Percentiles rank a stretch among this genome's conserved stretches.
phyloP scores from a whole-genome alignment of 2,888 invertebrate genomes.

The Lucinisca nassula region DNA sequence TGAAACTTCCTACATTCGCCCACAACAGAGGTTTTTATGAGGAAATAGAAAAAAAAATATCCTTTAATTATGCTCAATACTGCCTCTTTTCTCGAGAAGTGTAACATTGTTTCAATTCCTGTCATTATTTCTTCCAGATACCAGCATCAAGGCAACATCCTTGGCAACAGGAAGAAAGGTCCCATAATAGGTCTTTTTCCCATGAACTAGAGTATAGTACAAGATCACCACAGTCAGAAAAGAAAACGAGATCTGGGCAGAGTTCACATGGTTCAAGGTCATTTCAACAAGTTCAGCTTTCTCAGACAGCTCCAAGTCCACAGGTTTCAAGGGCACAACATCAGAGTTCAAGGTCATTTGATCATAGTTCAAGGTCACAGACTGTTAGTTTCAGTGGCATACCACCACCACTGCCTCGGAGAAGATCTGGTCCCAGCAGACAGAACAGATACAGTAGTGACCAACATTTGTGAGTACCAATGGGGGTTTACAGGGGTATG shows the following conservation, averaged over 20 bases:
- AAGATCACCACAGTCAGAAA: neutral
- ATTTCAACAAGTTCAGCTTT: slow-evolving; percentile 18
- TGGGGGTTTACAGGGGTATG: no score
- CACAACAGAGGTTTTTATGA: no score
- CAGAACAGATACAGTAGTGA: neutral
- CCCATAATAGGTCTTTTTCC: slow-evolving; percentile 13
- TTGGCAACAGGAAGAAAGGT: slow-evolving; percentile 77
- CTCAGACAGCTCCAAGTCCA: slow-evolving; percentile 15
- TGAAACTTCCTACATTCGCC: no score
- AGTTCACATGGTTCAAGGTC: neutral
- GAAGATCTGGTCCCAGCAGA: neutral
- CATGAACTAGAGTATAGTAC: neutral
- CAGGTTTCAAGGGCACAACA: slow-evolving; percentile 38
- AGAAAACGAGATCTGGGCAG: neutral
- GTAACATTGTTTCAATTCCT: neutral
- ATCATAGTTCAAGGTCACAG: slow-evolving; percentile 4
- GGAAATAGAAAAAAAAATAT: no score
- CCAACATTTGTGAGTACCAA: slow-evolving; percentile 13
- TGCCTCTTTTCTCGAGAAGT: no score
- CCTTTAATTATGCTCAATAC: no score
- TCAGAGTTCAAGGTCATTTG: slow-evolving; percentile 2
- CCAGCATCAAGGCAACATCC: slow-evolving; percentile 80
- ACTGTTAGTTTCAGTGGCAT: neutral
- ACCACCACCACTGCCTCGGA: neutral
- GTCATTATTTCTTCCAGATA: slow-evolving; percentile 57